These are phyloP conservation scores for Deroplatys truncata DNA, from an alignment of 2,888 invertebrate genomes.

Conservation along the genomic window DNA sequence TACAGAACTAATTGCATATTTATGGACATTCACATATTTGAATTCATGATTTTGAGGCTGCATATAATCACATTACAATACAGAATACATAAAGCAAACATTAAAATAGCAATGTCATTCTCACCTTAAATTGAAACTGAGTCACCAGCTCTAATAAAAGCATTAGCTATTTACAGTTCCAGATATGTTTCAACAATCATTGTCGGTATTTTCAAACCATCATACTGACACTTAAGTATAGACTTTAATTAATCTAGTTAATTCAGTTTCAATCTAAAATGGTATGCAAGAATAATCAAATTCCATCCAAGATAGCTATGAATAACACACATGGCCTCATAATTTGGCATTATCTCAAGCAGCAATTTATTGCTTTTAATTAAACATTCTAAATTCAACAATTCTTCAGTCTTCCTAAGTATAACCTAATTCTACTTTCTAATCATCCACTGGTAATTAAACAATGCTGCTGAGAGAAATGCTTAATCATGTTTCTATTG, in stretches of 20 bases:
- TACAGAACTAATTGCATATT: too few relatives aligned
- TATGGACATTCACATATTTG: background rate
- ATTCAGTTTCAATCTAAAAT: background rate
- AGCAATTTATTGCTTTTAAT: background rate
- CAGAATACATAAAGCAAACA: background rate
- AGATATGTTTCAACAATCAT: too few relatives aligned
- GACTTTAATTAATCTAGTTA: too few relatives aligned
- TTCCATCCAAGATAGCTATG: background rate
- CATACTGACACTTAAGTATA: too few relatives aligned
- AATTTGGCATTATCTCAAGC: background rate
- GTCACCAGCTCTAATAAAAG: too few relatives aligned
- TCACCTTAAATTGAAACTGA: too few relatives aligned
- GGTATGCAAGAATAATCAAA: background rate
- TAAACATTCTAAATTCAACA: background rate
- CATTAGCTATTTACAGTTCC: too few relatives aligned
- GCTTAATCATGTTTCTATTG: background rate
- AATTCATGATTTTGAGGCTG: background rate
- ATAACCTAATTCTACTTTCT: background rate
- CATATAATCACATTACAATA: background rate
- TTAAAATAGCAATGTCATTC: too few relatives aligned
- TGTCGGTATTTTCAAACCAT: too few relatives aligned
- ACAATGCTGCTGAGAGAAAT: background rate
- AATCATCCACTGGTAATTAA: background rate
- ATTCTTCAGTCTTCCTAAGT: background rate
- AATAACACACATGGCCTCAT: background rate